phyloP scores from a whole-genome alignment of 2,797 vertebrate genomes.

The Mus minutoides region DNA sequence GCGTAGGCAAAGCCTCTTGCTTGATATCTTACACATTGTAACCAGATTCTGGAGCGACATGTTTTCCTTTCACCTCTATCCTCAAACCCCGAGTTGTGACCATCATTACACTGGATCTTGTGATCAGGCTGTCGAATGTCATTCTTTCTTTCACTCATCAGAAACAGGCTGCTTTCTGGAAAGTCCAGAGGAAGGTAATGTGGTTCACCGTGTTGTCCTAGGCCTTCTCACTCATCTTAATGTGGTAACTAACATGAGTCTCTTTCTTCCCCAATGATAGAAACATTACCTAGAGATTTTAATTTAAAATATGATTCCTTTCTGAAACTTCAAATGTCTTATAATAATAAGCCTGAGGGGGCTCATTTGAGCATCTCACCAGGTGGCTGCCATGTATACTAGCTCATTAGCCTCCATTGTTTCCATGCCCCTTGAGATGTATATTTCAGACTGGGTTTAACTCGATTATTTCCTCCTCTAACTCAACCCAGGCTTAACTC shows the following conservation, averaged over 20 bases:
- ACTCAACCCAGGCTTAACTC: background rate
- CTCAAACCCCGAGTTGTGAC: background rate
- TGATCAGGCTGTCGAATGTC: background rate
- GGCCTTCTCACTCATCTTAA: background rate
- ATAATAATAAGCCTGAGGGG: background rate
- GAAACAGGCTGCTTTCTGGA: background rate
- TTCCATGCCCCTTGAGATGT: background rate
- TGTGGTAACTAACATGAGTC: background rate
- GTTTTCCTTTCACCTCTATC: background rate
- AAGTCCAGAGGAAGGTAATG: background rate
- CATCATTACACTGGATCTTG: background rate
- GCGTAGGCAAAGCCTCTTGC: background rate
- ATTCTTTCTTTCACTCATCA: background rate
- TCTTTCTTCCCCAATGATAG: background rate
- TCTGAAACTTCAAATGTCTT: background rate
- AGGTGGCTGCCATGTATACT: background rate
- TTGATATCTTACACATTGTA: background rate
- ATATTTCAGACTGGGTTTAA: background rate
- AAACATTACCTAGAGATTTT: background rate
- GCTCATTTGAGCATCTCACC: background rate
- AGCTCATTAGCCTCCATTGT: background rate
- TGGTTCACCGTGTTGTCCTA: background rate
- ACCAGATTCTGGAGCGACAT: background rate
- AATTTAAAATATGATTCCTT: slow-evolving; percentile 27
- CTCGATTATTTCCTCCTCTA: slow-evolving; percentile 30